These are phyloP conservation scores for Ophioderma brevispina DNA, from an alignment of 35 echinoderm and acorn worm genomes.

Conservation along the genomic window DNA sequence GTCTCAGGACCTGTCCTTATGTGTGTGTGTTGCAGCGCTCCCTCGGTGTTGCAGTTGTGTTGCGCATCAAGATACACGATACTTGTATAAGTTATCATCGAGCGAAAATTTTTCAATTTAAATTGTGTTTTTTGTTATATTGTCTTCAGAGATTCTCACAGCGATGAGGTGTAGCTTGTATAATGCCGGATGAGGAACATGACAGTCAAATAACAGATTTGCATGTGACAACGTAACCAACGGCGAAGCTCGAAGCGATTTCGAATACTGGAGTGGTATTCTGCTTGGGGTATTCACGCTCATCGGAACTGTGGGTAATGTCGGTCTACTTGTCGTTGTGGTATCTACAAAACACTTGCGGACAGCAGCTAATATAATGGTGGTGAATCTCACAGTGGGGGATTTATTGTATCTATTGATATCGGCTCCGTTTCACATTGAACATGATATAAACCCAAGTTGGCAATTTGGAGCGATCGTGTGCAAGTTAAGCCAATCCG, in stretches of 20 bases:
- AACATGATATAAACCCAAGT: conserved; percentile 50
- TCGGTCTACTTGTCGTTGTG: conserved; percentile 51
- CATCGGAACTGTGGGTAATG: conserved; percentile 66
- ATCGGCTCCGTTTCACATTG: conserved; percentile 61
- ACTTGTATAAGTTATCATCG: too few species aligned
- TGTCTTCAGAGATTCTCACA: too few species aligned
- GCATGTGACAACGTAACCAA: not conserved
- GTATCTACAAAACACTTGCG: conserved; percentile 44
- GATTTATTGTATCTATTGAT: conserved; percentile 71
- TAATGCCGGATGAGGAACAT: too few species aligned
- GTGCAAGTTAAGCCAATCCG: conserved; percentile 70
- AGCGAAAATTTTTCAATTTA: too few species aligned
- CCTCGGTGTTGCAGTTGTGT: too few species aligned
- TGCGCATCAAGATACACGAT: too few species aligned
- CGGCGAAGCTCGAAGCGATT: not conserved
- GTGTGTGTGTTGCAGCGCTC: too few species aligned
- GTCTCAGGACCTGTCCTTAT: too few species aligned
- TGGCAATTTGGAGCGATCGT: conserved; percentile 51
- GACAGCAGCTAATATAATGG: conserved; percentile 75
- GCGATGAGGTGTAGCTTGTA: too few species aligned
- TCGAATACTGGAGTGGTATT: not conserved
- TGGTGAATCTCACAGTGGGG: conserved; percentile 64
- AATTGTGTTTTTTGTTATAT: too few species aligned
- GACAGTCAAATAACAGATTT: too few species aligned
- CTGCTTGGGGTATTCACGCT: conserved; percentile 2